Conservation (phyloP, 2,888 invertebrate species). For the Erebia aethiops region DNA sequence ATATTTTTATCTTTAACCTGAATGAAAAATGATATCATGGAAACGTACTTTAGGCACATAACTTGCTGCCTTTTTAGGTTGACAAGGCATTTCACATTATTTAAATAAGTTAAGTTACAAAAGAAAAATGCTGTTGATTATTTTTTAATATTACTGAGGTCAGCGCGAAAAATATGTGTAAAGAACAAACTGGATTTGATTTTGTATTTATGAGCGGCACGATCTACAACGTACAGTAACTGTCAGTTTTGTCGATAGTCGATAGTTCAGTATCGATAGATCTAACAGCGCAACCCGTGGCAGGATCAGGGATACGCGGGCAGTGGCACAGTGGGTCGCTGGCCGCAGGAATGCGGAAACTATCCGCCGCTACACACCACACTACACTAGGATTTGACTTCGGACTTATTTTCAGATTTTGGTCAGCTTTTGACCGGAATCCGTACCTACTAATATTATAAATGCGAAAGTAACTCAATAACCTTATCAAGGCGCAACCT, state of each 20-base stretch:
- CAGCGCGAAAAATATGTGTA: background rate
- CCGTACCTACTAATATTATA: background rate
- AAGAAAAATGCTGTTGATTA: background rate
- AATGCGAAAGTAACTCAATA: too few relatives aligned
- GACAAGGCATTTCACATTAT: constrained; percentile 13
- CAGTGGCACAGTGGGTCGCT: constrained; percentile 80
- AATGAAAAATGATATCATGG: constrained; percentile 6
- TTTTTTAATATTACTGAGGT: constrained; percentile 7
- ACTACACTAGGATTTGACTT: constrained; percentile 51
- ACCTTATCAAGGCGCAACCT: too few relatives aligned
- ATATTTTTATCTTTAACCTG: constrained; percentile 8
- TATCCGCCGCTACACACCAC: constrained; percentile 52
- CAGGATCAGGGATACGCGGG: constrained; percentile 80
- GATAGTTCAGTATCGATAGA: constrained; percentile 44
- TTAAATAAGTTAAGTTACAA: constrained; percentile 1
- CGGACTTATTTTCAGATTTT: constrained; percentile 53
- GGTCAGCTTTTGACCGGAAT: background rate
- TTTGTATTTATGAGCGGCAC: too few relatives aligned
- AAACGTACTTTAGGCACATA: constrained; percentile 12
- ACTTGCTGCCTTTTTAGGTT: constrained; percentile 8
- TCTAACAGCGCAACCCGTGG: constrained; percentile 52
- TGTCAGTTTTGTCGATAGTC: constrained; percentile 35
- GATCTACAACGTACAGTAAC: background rate
- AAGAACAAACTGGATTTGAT: background rate
- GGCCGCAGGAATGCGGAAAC: constrained; percentile 79